Evolutionary conservation across 1,140 invertebrate species (phyloP), one percentile per base, ranked within the genome.

Genomic region (Pinna nobilis): DNA sequence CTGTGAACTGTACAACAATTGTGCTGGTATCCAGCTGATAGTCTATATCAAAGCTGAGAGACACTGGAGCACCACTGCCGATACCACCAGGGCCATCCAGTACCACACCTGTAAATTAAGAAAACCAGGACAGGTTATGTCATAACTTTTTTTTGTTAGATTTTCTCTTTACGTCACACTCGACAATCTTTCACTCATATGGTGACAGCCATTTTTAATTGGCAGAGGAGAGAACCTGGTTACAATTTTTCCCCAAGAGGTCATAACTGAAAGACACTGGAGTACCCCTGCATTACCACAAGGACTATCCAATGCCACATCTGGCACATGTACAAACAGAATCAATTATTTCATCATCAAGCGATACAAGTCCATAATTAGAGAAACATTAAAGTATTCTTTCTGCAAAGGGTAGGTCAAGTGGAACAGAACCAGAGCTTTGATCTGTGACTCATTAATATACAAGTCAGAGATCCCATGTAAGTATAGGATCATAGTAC

Each of bases 1-100:
- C 79, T 18, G 41, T 25, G 60, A 81, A 83, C 60, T 76, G 73
- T 20, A 78, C 73, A 30, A 76, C 71, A 23, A 83, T 74, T 39
- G 77, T 76, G 15, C 61, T 59, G 6, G 49, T 57, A 60, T 84
- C 81, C 23, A 53, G 55, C 51, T 78, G 76, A 53, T 79, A 80
- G 53, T 82, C 78, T 37, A 77, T 41, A 50, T 82, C 81, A 28
- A n/a, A 18, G 35, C 49, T 44, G 30, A 66, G 20, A 20, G 39
- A 65, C 18, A 61, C 59, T 9, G 59, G 23, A 25, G 35, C 37
- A 25, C 59, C 37, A 30, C 20, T 44, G 13, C 37, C 37, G 18
- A 63, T 44, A n/a, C 39, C 39, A 23, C 28, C 72, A 50, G 74
- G 49, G 44, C 80, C 80, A 73, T 82, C 80, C 23, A 73, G 44